Conservation (phyloP, 1,140 invertebrate genomes). For the Drosophila hydei region DNA sequence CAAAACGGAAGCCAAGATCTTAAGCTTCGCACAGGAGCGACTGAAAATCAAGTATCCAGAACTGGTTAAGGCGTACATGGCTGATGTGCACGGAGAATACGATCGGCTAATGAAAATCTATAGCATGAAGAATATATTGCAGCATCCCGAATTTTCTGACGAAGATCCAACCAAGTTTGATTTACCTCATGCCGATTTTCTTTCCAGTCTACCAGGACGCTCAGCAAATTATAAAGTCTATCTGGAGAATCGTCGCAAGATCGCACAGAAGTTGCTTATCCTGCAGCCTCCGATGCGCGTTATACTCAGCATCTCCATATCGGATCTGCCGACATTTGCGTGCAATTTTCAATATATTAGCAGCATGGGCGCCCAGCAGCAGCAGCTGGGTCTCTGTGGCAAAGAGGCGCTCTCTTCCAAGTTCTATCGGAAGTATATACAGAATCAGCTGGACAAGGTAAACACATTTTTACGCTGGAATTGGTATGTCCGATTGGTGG, state of each 20-base stretch:
- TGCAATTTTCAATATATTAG: conserved; percentile 79
- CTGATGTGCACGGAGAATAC: conserved; percentile 75
- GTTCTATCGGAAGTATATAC: conserved; percentile 75
- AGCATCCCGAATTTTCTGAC: conserved; percentile 63
- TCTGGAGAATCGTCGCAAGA: conserved; percentile 85
- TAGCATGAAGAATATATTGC: conserved; percentile 79
- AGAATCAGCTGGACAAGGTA: conserved; percentile 83
- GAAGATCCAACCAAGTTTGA: conserved; percentile 69
- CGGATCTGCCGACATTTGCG: conserved; percentile 84
- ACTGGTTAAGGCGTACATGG: conserved; percentile 75
- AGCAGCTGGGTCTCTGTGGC: conserved; percentile 82
- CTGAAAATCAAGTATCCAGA: conserved; percentile 72
- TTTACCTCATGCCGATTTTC: conserved; percentile 56
- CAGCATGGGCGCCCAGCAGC: conserved; percentile 82
- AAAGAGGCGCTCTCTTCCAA: conserved; percentile 71
- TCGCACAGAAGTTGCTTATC: conserved; percentile 85
- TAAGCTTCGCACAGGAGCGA: conserved; percentile 66
- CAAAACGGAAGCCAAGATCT: conserved; percentile 75
- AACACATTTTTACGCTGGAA: conserved; percentile 73
- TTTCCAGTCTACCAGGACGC: conserved; percentile 83
- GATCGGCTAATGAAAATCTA: conserved; percentile 79
- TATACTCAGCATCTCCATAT: conserved; percentile 85
- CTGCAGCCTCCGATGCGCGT: conserved; percentile 87
- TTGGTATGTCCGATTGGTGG: conserved; percentile 84
- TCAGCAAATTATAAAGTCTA: conserved; percentile 86